These are phyloP conservation scores for Heterodera schachtii DNA, from an alignment of 1,140 invertebrate genomes.

Conservation along the genomic window DNA sequence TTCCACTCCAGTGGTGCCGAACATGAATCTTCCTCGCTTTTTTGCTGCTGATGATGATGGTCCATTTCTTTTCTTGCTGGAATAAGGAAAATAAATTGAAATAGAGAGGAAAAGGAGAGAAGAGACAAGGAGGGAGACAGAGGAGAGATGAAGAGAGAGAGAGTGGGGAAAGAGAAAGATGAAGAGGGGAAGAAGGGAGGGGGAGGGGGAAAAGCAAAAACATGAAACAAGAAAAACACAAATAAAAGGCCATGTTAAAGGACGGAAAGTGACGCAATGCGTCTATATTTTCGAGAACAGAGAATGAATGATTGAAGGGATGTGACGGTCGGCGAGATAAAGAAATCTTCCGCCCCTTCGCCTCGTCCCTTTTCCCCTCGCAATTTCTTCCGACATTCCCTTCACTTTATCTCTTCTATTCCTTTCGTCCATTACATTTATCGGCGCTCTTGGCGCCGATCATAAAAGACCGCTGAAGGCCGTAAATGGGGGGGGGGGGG, in stretches of 20 bases:
- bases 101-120: background rate
- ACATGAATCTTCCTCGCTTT: background rate
- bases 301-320: background rate
- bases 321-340: background rate
- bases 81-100: conserved; percentile 1
- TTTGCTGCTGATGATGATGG: conserved; percentile 1
- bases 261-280: background rate
- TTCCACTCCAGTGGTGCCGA: conserved; percentile 17
- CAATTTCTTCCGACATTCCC: background rate
- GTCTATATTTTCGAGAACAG: background rate
- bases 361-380: too few relatives aligned
- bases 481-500: background rate
- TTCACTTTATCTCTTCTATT: background rate
- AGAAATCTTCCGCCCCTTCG: background rate
- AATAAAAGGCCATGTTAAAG: background rate
- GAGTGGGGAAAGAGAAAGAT: background rate
- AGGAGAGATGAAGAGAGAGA: background rate
- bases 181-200: background rate
- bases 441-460: background rate
- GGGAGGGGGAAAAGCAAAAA: background rate
- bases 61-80: background rate
- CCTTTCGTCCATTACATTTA: background rate
- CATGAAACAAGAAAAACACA: background rate
- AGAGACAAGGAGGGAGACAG: background rate
- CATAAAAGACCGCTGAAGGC: background rate